Base-by-base conservation (phyloP, 2,888 invertebrate species). In the Strigamia crassipes region DNA sequence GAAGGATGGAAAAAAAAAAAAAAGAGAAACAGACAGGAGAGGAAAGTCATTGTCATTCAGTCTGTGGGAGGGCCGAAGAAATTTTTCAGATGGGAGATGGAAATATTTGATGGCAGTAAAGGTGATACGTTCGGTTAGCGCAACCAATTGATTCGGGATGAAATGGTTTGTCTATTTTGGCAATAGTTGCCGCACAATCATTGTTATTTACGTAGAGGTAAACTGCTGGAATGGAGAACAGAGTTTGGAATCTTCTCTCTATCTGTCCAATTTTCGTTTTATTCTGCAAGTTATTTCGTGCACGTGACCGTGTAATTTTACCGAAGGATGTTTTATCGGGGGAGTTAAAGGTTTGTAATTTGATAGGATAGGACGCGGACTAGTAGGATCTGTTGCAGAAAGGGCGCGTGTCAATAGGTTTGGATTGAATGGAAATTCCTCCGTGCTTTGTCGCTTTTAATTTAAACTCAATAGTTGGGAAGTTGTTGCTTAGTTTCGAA, bases 1-100 rank as follows among this genome's bases (percentile, higher is more conserved):
- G 38, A 38, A 38, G 38, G 38, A 73, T 12, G 13, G 31, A 73
- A 73, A 73, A 73, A 73, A 73, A 73, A 73, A 27, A 27, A 27
- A 27, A 27, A 27, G 27, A 73, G 31, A 73, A 73, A 73, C 73
- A 73, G 73, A 73, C 73, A 73, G 12, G 73, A 73, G 73, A 73
- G 73, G 73, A 73, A 31, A 73, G 27, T 73, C 73, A 73, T 73
- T 73, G 73, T 73, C 73, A 73, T 73, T 73, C 73, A 73, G 73
- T 73, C 73, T 31, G 73, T 73, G 73, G 73, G 73, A 66, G 73
- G 73, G 73, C 31, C 12, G 23, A 73, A 73, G 73, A 73, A 27
- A 73, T 73, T 73, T 66, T 73, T 73, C 27, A 73, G 73, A 73
- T 73, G 73, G 73, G 27, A 73, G 27, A 73, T 73, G 73, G 73